phyloP scores from a whole-genome alignment of 1,140 invertebrate genomes.

The Nymphalis io region DNA sequence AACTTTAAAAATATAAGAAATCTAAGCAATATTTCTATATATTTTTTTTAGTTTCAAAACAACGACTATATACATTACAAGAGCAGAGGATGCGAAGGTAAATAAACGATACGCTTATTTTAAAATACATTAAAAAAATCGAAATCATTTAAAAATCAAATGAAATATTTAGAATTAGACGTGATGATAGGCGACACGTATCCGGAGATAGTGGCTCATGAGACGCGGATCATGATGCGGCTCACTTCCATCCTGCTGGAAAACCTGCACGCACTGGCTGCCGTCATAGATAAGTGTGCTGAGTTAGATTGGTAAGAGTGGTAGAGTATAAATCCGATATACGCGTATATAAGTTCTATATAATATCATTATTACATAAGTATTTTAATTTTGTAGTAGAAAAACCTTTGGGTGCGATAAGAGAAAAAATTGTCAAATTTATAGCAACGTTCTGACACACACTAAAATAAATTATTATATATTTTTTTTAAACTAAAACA shows the following conservation, averaged over 20 bases:
- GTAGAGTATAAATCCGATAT: background rate
- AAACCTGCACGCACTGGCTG: constrained; percentile 82
- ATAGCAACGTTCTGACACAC: too few relatives aligned
- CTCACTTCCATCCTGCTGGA: constrained; percentile 85
- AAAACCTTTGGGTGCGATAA: too few relatives aligned
- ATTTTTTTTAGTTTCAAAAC: constrained; percentile 82
- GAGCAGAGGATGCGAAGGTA: constrained; percentile 87
- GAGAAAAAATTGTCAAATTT: too few relatives aligned
- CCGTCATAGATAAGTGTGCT: constrained; percentile 84
- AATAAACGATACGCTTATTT: background rate
- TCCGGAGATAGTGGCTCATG: constrained; percentile 87
- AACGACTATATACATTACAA: constrained; percentile 88
- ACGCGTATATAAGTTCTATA: background rate
- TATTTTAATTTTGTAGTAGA: too few relatives aligned
- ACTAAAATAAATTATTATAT: too few relatives aligned
- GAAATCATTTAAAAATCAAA: constrained; percentile 23
- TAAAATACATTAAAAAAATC: background rate
- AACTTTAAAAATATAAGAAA: too few relatives aligned
- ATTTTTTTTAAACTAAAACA: too few relatives aligned
- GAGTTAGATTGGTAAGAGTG: constrained; percentile 42
- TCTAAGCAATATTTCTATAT: too few relatives aligned
- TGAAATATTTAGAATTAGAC: constrained; percentile 86
- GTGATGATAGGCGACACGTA: constrained; percentile 87
- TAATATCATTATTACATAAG: background rate
- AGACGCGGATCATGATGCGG: constrained; percentile 87